These are phyloP conservation scores for Oncorhynchus clarkii DNA, from an alignment of 2,113 vertebrate species.

Conservation along the genomic window DNA sequence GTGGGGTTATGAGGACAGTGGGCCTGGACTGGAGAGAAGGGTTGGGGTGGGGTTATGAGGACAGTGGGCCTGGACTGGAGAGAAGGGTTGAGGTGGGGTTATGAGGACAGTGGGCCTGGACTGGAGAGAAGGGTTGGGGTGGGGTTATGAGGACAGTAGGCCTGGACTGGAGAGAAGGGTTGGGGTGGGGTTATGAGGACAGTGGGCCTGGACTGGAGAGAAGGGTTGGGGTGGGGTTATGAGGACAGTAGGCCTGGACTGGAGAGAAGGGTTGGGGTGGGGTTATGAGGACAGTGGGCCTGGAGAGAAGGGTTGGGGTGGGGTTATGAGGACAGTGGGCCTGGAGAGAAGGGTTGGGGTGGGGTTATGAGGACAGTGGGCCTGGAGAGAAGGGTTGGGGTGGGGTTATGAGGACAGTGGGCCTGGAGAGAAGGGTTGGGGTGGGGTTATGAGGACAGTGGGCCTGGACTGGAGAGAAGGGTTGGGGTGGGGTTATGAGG, in stretches of 20 bases:
- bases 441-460: too few species aligned
- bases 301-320: conserved; percentile 61
- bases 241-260: conserved; percentile 38
- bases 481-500: conserved; percentile 66
- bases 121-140: conserved; percentile 58
- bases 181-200: conserved; percentile 61
- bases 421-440: conserved; percentile 38
- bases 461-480: conserved; percentile 48
- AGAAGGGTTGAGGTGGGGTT: conserved; percentile 67
- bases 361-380: conserved; percentile 61
- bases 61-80: conserved; percentile 36
- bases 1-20: conserved; percentile 67
- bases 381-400: conserved; percentile 59
- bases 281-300: conserved; percentile 58
- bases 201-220: conserved; percentile 47
- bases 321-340: conserved; percentile 61
- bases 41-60: conserved; percentile 66
- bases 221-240: conserved; percentile 68
- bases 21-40: conserved; percentile 49
- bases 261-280: conserved; percentile 64
- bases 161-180: conserved; percentile 61
- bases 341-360: conserved; percentile 61
- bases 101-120: conserved; percentile 59
- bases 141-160: conserved; percentile 62
- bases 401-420: conserved; percentile 67